Evolutionary conservation across 92 coral and sea anemone species (phyloP).

Genomic region (Pocillopora meandrina): DNA sequence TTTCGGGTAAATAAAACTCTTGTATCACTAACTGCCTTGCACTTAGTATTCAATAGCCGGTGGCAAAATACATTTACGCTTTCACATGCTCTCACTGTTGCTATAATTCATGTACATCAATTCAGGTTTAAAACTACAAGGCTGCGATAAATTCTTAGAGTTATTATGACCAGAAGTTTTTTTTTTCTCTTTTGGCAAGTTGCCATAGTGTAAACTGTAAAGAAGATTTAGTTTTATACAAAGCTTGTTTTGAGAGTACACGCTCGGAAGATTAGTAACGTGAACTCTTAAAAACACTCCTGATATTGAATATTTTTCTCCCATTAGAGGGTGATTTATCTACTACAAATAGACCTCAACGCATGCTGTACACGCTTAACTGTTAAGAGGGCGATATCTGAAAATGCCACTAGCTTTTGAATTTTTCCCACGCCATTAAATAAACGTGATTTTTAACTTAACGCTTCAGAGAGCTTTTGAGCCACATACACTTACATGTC

Average conservation of each 20-base stretch:
- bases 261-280: too few species aligned
- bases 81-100: too few species aligned
- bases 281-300: too few species aligned
- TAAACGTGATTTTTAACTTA: not conserved
- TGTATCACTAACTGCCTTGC: not conserved
- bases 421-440: conserved; percentile 1
- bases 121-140: not conserved
- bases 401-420: not conserved
- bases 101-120: not conserved
- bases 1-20: not conserved
- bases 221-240: not conserved
- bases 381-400: not conserved
- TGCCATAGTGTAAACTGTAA: not conserved
- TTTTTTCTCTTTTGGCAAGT: not conserved
- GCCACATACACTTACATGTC: not conserved
- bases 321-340: not conserved
- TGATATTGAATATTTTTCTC: not conserved
- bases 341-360: not conserved
- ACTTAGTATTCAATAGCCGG: not conserved
- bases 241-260: not conserved
- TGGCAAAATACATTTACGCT: not conserved
- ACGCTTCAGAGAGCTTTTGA: not conserved
- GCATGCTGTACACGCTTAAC: not conserved
- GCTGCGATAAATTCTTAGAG: not conserved
- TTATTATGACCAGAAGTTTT: not conserved